These are phyloP conservation scores for Dufourea novaeangliae DNA, from an alignment of 1,140 invertebrate genomes.

Conservation along the genomic window DNA sequence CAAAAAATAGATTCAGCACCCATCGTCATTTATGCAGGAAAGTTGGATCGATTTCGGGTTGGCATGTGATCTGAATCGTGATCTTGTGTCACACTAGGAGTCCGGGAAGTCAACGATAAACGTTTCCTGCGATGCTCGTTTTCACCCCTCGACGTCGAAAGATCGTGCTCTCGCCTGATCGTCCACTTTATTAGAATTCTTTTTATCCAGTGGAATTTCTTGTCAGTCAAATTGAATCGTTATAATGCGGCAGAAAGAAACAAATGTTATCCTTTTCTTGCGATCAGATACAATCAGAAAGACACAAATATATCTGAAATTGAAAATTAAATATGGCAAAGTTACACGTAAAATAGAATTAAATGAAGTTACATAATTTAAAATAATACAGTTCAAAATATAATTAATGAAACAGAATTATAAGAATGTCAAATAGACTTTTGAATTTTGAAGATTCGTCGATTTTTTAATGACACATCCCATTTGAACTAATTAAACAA, in stretches of 20 bases:
- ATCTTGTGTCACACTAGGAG: slow-evolving; percentile 27
- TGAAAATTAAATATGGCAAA: not conserved
- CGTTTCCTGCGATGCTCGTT: slow-evolving; percentile 28
- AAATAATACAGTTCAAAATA: too few species aligned
- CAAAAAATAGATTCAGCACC: not conserved
- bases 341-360: too few species aligned
- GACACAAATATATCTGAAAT: too few species aligned
- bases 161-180: slow-evolving; percentile 29
- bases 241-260: slow-evolving; percentile 41
- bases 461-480: too few species aligned
- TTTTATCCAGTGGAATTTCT: slow-evolving; percentile 49
- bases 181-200: slow-evolving; percentile 16
- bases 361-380: too few species aligned
- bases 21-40: slow-evolving; percentile 20
- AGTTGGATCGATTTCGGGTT: slow-evolving; percentile 28
- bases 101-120: slow-evolving; percentile 37
- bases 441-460: too few species aligned
- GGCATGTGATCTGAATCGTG: slow-evolving; percentile 39
- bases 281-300: too few species aligned
- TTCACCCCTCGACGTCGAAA: slow-evolving; percentile 15
- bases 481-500: too few species aligned
- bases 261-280: too few species aligned
- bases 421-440: too few species aligned
- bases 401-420: too few species aligned
- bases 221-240: slow-evolving; percentile 64